These are phyloP conservation scores for Tridacna gigas DNA, from an alignment of 2,888 invertebrate genomes.

Conservation along the genomic window DNA sequence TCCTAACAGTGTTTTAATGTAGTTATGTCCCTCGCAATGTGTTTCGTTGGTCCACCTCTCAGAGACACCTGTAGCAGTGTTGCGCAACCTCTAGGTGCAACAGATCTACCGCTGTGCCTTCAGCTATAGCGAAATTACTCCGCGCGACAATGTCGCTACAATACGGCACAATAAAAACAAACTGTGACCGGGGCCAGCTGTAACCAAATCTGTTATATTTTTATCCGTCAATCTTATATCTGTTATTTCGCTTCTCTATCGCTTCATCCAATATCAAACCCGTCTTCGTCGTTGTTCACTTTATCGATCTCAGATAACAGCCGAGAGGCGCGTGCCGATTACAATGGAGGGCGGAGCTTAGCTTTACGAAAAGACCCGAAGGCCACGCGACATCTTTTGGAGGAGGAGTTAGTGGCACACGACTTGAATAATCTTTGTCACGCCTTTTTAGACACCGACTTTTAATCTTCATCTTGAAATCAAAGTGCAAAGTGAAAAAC, in stretches of 20 bases:
- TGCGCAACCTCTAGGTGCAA: slow-evolving; percentile 50
- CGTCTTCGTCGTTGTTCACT: slow-evolving; percentile 51
- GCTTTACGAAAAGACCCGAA: slow-evolving; percentile 55
- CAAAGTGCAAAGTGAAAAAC: slow-evolving; percentile 58
- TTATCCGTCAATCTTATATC: slow-evolving; percentile 63
- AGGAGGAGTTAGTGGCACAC: slow-evolving; percentile 65
- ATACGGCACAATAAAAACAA: slow-evolving; percentile 61
- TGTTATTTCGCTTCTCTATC: slow-evolving; percentile 50
- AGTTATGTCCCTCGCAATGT: slow-evolving; percentile 17
- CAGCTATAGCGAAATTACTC: slow-evolving; percentile 45
- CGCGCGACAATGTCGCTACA: slow-evolving; percentile 43
- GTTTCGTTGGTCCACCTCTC: slow-evolving; percentile 21
- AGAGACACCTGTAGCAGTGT: slow-evolving; percentile 51
- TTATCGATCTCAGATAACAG: slow-evolving; percentile 56
- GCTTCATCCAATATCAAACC: slow-evolving; percentile 55
- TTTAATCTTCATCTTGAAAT: slow-evolving; percentile 66
- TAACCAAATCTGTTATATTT: slow-evolving; percentile 59
- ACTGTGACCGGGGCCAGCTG: slow-evolving; percentile 58
- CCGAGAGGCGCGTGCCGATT: slow-evolving; percentile 56
- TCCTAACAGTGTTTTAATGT: slow-evolving; percentile 5
- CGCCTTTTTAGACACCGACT: slow-evolving; percentile 66
- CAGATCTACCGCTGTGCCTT: slow-evolving; percentile 37
- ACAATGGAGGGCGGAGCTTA: slow-evolving; percentile 48
- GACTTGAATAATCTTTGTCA: slow-evolving; percentile 66
- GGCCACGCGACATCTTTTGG: slow-evolving; percentile 59